Conservation (phyloP, 2,797 vertebrate species). For the Lagorchestes hirsutus region DNA sequence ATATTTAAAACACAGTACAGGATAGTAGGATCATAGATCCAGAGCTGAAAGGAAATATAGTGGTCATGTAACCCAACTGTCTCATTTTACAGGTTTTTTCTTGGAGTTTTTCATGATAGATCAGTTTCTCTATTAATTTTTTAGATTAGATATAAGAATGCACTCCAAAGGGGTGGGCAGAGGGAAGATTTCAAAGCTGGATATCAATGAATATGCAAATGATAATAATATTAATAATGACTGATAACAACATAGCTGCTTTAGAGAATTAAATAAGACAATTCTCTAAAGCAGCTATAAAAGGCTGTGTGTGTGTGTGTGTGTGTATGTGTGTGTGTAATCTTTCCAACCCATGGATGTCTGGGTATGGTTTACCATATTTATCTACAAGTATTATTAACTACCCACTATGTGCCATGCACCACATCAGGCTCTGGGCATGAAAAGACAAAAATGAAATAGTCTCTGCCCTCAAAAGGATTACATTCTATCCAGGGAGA, state of each 20-base stretch:
- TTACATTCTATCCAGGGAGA: too few species aligned
- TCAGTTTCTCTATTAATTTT: conserved; percentile 23
- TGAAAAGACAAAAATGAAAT: too few species aligned
- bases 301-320: neutral
- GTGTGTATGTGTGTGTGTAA: too few species aligned
- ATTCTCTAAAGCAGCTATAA: neutral
- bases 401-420: too few species aligned
- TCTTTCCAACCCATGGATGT: too few species aligned
- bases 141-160: neutral
- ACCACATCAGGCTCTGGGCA: too few species aligned
- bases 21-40: neutral
- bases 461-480: too few species aligned
- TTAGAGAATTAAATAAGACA: neutral
- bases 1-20: too few species aligned
- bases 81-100: neutral
- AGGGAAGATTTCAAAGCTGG: neutral
- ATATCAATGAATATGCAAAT: neutral
- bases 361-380: too few species aligned
- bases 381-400: too few species aligned
- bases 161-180: neutral
- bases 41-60: neutral
- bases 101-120: neutral
- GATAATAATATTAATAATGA: neutral
- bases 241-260: neutral
- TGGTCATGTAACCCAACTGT: too few species aligned